These are phyloP conservation scores for Formica selysi DNA, from an alignment of 1,140 invertebrate genomes.

Conservation along the genomic window DNA sequence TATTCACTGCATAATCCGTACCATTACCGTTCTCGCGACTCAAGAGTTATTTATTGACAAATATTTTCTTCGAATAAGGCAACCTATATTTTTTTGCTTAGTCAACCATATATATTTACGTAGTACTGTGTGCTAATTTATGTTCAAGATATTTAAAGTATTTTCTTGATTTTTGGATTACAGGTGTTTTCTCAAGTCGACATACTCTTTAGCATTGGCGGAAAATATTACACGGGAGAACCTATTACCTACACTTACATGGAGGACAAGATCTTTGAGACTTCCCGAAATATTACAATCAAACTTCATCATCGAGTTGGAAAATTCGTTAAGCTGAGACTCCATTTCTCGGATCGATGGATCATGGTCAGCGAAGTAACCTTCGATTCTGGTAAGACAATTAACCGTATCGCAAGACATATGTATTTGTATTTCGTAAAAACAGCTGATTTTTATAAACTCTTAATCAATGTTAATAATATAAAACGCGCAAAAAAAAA, in stretches of 20 bases:
- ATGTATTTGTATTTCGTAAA: background rate
- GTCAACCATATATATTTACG: background rate
- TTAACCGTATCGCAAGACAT: background rate
- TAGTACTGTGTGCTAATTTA: background rate
- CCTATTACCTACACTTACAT: constrained; percentile 92
- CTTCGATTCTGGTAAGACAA: constrained; percentile 91
- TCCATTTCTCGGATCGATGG: constrained; percentile 94
- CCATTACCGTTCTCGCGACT: background rate
- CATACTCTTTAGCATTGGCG: constrained; percentile 94
- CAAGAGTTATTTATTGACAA: constrained; percentile 24
- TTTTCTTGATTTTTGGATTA: constrained; percentile 38
- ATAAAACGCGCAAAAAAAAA: background rate
- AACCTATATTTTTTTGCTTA: background rate
- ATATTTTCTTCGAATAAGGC: background rate
- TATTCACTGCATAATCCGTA: constrained; percentile 28
- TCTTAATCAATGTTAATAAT: background rate
- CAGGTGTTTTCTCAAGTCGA: constrained; percentile 93
- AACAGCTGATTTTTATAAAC: background rate
- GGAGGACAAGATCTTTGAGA: constrained; percentile 94
- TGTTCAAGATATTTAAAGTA: background rate
- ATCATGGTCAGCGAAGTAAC: constrained; percentile 96
- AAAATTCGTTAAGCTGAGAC: constrained; percentile 92
- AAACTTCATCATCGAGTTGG: constrained; percentile 94
- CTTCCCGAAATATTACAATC: constrained; percentile 93
- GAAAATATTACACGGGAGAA: constrained; percentile 91